Base-by-base conservation (phyloP, 2,888 invertebrate species). In the Oasisia sp. region DNA sequence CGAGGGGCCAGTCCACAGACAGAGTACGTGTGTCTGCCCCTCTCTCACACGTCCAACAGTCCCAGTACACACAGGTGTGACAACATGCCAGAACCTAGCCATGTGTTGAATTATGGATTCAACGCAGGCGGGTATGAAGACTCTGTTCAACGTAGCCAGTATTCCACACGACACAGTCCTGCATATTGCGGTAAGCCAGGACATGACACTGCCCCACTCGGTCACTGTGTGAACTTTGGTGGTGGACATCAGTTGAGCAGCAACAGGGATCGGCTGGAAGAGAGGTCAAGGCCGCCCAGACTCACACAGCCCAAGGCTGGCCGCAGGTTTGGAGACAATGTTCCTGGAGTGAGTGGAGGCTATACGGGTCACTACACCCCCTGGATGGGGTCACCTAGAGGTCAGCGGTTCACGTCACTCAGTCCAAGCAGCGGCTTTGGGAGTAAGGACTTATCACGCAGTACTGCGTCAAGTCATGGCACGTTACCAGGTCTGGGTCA, bases 351-450 rank as follows among this genome's bases (percentile, higher is more conserved):
- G 74, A 74, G 74, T 19, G 27, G 4, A 27, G n/a, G 74, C 7
- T 27, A 74, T 74, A n/a, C 19, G 19, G 74, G 74, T 27, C 74
- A n/a, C 27, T 74, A 74, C 27, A 19, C n/a, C 3, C 74, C 74
- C 1, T 27, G 27, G 3, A 74, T 74, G 19, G 27, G 5, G 7
- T 74, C 74, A 74, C 19, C 27, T 19, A 74, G 27, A 74, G 19
- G 74, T 74, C 74, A 74, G 7, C 27, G 74, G 27, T 7, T 27
- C 74, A 74, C 74, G 19, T 74, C 74, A 74, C 27, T 74, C 74
- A 74, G 74, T 74, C n/a, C n/a, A 74, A 74, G 74, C 74, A 74
- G 74, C 27, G 74, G 74, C 74, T 74, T 74, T 19, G 74, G 74
- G 27, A 74, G 74, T n/a, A 74, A 74, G 74, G 74, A 74, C 74